These are phyloP conservation scores for Carabus problematicus DNA, from an alignment of 2,888 invertebrate genomes.

Conservation along the genomic window DNA sequence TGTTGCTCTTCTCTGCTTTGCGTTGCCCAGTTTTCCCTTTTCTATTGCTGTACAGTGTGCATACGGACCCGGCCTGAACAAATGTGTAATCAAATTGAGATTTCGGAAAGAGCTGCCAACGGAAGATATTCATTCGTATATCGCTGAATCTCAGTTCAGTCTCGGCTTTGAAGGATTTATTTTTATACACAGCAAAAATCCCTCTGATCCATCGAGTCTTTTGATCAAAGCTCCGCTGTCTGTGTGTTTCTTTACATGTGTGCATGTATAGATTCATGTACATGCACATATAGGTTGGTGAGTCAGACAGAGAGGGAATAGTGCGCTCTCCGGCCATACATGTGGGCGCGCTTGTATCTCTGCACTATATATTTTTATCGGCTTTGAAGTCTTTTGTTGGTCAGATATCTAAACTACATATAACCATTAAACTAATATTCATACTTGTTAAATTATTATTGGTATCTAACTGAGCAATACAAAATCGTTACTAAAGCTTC, in stretches of 20 bases:
- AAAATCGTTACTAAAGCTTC: too few species aligned
- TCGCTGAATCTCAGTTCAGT: conserved; percentile 47
- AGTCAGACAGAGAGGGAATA: too few species aligned
- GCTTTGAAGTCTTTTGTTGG: conserved; percentile 37
- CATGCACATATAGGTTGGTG: background rate
- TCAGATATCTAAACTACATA: conserved; percentile 23
- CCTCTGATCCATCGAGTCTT: conserved; percentile 50
- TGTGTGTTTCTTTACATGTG: conserved; percentile 33
- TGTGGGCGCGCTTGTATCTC: conserved; percentile 21
- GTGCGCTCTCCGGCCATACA: conserved; percentile 3
- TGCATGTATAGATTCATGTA: conserved; percentile 21
- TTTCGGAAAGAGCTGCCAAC: conserved; percentile 40
- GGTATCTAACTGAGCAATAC: too few species aligned
- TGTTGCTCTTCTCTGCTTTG: background rate
- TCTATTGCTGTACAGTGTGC: conserved; percentile 17
- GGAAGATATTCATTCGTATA: conserved; percentile 47
- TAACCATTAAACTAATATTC: conserved; percentile 27
- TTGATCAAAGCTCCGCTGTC: conserved; percentile 49
- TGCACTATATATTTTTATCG: conserved; percentile 35
- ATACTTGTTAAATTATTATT: conserved; percentile 1
- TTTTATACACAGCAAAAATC: conserved; percentile 51
- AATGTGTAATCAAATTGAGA: conserved; percentile 44
- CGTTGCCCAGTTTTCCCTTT: background rate
- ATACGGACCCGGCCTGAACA: conserved; percentile 33
- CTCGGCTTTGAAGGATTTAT: conserved; percentile 50